These are phyloP conservation scores for Cheirogaleus major DNA, from an alignment of 2,797 vertebrate species.

Conservation along the genomic window DNA sequence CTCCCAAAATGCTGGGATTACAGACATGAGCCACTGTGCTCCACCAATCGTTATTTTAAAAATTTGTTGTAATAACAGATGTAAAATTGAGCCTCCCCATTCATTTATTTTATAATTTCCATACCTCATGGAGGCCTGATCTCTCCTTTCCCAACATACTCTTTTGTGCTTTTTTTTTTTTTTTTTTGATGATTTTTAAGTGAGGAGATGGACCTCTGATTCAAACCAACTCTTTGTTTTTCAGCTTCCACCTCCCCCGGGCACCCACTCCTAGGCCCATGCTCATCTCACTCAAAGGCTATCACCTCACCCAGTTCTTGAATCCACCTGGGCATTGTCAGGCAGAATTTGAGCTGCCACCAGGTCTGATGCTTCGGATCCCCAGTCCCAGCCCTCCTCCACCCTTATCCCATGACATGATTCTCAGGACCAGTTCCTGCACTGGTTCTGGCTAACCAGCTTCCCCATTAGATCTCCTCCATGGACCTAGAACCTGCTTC, in stretches of 20 bases:
- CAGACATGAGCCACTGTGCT: not conserved
- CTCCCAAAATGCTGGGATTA: not conserved
- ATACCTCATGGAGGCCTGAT: not conserved
- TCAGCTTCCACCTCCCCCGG: not conserved
- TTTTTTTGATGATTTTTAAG: not conserved
- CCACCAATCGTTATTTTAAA: not conserved
- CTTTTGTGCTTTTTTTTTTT: not conserved
- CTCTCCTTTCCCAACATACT: not conserved
- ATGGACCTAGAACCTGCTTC: not conserved
- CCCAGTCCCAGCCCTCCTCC: not conserved
- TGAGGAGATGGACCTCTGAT: not conserved
- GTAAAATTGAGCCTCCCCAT: not conserved
- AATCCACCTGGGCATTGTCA: not conserved
- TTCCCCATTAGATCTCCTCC: not conserved
- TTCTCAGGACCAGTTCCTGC: not conserved
- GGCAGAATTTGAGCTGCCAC: not conserved
- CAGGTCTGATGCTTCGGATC: not conserved
- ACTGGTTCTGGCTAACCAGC: not conserved
- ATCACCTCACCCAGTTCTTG: not conserved
- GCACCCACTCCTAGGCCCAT: not conserved
- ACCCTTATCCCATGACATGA: rapidly evolving
- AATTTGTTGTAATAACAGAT: not conserved
- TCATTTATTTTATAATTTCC: not conserved
- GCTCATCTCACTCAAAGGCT: not conserved
- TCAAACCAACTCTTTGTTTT: not conserved